Conservation (phyloP, 2,797 vertebrate species). For the Sebastes minor region DNA sequence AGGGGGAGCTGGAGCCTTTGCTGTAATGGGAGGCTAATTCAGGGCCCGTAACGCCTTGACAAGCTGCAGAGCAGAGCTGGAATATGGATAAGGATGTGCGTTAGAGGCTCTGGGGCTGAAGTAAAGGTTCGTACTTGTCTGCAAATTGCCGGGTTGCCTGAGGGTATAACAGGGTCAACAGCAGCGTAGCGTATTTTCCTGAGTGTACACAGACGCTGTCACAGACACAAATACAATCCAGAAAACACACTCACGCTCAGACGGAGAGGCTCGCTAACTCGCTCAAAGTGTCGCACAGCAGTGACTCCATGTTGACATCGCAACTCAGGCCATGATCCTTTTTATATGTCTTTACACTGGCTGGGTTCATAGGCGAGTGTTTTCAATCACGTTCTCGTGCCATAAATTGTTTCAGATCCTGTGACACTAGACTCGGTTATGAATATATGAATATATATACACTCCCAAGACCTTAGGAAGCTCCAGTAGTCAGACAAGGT, state of each 20-base stretch:
- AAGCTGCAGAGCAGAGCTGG: conserved; percentile 49
- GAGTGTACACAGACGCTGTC: conserved; percentile 21
- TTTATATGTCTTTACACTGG: conserved; percentile 62
- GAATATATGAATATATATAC: conserved; percentile 75
- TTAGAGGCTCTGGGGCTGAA: conserved; percentile 21
- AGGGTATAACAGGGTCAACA: conserved; percentile 64
- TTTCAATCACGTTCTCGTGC: conserved; percentile 65
- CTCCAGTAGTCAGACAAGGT: conserved; percentile 54
- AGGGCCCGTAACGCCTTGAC: conserved; percentile 45
- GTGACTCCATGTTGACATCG: conserved; percentile 60
- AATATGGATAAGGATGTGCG: conserved; percentile 48
- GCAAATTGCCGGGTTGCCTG: conserved; percentile 57
- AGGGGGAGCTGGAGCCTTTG: conserved; percentile 50
- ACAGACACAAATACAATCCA: conserved; percentile 36
- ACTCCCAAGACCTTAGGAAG: conserved; percentile 53
- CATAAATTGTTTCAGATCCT: conserved; percentile 75
- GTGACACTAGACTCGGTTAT: conserved; percentile 68
- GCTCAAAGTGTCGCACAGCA: conserved; percentile 32
- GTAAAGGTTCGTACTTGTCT: conserved; percentile 57
- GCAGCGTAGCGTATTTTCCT: conserved; percentile 15
- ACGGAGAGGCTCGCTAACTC: conserved; percentile 14
- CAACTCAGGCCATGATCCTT: conserved; percentile 69
- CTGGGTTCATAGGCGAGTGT: conserved; percentile 60
- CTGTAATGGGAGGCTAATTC: conserved; percentile 73
- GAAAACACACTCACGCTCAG: conserved; percentile 3